phyloP scores from a whole-genome alignment of 2,888 invertebrate species.

The Himalopsyche kuldschensis region DNA sequence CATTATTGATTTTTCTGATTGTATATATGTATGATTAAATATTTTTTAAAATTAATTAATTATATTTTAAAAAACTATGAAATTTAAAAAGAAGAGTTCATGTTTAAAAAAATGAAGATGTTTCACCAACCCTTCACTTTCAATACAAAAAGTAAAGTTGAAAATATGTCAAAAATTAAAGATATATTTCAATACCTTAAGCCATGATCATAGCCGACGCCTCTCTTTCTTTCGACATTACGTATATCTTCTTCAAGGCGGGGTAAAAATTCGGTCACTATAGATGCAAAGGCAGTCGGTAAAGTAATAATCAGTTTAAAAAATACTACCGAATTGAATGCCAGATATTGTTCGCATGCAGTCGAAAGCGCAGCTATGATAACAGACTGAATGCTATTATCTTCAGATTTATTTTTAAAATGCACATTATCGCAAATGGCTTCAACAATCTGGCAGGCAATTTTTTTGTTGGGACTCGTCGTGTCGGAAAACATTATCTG shows the following conservation, averaged over 20 bases:
- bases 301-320: constrained; percentile 48
- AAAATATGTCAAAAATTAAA: background rate
- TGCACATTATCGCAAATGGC: constrained; percentile 13
- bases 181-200: constrained; percentile 44
- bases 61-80: no score
- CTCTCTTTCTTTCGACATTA: constrained; percentile 52
- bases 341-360: constrained; percentile 51
- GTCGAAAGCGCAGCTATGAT: constrained; percentile 43
- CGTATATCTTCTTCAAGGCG: constrained; percentile 47
- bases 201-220: constrained; percentile 51
- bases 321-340: constrained; percentile 46
- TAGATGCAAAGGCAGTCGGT: constrained; percentile 45
- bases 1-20: no score
- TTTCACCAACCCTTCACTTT: no score
- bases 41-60: no score
- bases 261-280: constrained; percentile 45
- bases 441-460: constrained; percentile 39
- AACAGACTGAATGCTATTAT: constrained; percentile 20
- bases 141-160: background rate
- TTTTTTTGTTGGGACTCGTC: constrained; percentile 40
- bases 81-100: no score
- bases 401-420: background rate
- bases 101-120: no score
- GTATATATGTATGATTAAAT: no score
- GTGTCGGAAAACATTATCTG: constrained; percentile 44